Percentiles rank a stretch among this genome's conserved stretches.
These are phyloP conservation scores for Heteractis magnifica DNA, from an alignment of 92 coral and sea anemone species.

Conservation along the genomic window DNA sequence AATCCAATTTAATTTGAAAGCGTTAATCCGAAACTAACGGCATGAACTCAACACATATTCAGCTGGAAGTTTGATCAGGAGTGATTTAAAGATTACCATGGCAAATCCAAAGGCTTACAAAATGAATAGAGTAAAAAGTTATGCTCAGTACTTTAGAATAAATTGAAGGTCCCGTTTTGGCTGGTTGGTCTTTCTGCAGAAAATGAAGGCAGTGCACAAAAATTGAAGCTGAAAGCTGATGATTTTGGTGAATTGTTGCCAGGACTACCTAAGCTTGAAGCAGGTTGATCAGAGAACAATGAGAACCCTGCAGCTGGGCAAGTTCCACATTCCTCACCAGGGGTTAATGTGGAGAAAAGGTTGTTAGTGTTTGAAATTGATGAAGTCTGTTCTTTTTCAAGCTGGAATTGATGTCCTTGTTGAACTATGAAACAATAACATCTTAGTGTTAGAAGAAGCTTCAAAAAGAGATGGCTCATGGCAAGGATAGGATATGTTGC, in stretches of 20 bases:
- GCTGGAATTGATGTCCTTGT: slow-evolving; percentile 4
- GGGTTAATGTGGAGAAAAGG: slow-evolving; percentile 19
- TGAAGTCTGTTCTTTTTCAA: not conserved
- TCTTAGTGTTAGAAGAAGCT: not conserved
- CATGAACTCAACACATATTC: slow-evolving; percentile 1
- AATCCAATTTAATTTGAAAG: not conserved
- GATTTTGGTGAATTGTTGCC: slow-evolving; percentile 41
- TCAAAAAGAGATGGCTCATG: not conserved
- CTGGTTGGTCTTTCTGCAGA: slow-evolving; percentile 16
- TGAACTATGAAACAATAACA: not conserved
- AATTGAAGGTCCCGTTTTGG: slow-evolving; percentile 50
- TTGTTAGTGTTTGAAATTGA: slow-evolving; percentile 3
- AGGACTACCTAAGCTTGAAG: slow-evolving; percentile 35
- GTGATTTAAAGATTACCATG: not conserved
- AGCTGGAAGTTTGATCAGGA: not conserved
- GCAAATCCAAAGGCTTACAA: not conserved
- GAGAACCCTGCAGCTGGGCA: slow-evolving; percentile 44
- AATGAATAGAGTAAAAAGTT: not conserved
- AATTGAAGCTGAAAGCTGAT: slow-evolving; percentile 60
- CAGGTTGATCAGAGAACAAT: slow-evolving; percentile 55
- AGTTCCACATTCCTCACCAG: slow-evolving; percentile 18
- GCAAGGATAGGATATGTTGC: not conserved
- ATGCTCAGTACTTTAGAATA: slow-evolving; percentile 34
- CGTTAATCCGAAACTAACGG: slow-evolving; percentile 4
- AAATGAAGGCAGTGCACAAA: slow-evolving; percentile 52